Conservation (phyloP, 35 echinoderm and acorn worm species). For the Stichopus chloronotus region DNA sequence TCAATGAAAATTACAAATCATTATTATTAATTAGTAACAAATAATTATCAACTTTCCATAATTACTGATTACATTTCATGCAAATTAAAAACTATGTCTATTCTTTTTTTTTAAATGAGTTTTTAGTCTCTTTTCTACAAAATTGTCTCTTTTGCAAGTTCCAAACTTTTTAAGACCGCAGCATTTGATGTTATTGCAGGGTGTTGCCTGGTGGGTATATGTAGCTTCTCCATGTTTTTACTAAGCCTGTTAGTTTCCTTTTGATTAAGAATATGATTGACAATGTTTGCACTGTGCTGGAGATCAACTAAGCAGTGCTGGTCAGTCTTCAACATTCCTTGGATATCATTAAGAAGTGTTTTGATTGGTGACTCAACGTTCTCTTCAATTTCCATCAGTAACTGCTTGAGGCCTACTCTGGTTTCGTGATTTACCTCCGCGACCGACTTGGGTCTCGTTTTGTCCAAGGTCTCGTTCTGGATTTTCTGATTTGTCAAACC, state of each 20-base stretch:
- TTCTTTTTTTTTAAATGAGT: neutral
- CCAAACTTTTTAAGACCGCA: conserved; percentile 10
- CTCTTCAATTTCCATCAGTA: conserved; percentile 46
- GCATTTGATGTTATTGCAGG: neutral
- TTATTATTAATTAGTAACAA: neutral
- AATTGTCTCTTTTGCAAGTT: conserved; percentile 54
- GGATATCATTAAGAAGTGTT: conserved; percentile 39
- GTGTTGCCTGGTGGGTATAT: neutral
- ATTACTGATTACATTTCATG: neutral
- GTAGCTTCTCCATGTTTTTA: conserved; percentile 33
- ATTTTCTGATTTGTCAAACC: conserved; percentile 11
- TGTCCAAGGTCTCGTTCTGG: neutral
- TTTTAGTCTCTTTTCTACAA: conserved; percentile 34
- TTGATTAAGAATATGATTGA: conserved; percentile 47
- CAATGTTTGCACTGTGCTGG: conserved; percentile 59
- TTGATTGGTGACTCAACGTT: conserved; percentile 41
- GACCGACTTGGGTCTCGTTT: conserved; percentile 45
- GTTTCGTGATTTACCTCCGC: conserved; percentile 57
- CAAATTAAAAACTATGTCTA: neutral
- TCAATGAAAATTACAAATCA: neutral
- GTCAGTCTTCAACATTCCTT: conserved; percentile 54
- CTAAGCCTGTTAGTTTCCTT: conserved; percentile 6
- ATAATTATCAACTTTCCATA: neutral
- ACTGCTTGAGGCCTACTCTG: conserved; percentile 41
- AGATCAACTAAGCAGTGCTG: conserved; percentile 57